A percentile compares a stretch with the other conserved stretches of the same genome.
phyloP scores from a whole-genome alignment of 2,797 vertebrate species.

The Pseudochirops corinnae region DNA sequence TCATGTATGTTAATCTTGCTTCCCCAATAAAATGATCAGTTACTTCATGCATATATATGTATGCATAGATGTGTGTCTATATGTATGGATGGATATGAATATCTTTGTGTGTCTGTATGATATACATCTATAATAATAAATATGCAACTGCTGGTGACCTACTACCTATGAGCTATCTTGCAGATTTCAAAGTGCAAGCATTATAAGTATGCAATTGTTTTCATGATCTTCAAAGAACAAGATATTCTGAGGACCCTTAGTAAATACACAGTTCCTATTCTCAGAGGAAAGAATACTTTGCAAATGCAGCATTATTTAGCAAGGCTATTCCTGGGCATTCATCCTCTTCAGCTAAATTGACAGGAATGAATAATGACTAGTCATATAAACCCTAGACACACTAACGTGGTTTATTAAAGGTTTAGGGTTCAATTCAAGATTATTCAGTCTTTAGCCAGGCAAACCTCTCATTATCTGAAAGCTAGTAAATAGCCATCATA shows the following conservation, averaged over 20 bases:
- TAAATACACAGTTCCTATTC: constrained; percentile 25
- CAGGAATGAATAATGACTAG: constrained; percentile 34
- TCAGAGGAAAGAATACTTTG: constrained; percentile 39
- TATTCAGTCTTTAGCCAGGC: constrained; percentile 42
- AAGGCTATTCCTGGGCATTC: neutral
- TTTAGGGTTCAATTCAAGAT: constrained; percentile 43
- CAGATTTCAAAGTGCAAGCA: no score
- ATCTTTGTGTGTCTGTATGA: neutral
- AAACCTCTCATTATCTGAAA: constrained; percentile 64
- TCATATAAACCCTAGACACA: constrained; percentile 31
- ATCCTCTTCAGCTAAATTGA: constrained; percentile 57
- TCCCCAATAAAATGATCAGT: neutral
- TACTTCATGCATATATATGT: neutral
- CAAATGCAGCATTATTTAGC: constrained; percentile 1
- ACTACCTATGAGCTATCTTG: neutral
- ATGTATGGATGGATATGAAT: neutral
- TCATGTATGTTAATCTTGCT: neutral
- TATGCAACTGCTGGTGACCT: neutral
- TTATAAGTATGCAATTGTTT: no score
- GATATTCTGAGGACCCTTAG: neutral
- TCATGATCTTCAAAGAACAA: neutral
- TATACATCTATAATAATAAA: neutral
- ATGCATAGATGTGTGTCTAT: neutral
- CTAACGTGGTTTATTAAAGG: constrained; percentile 45
- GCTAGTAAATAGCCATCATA: constrained; percentile 41